These are phyloP conservation scores for Sakesphorus luctuosus DNA, from an alignment of 2,113 vertebrate genomes.

Conservation along the genomic window DNA sequence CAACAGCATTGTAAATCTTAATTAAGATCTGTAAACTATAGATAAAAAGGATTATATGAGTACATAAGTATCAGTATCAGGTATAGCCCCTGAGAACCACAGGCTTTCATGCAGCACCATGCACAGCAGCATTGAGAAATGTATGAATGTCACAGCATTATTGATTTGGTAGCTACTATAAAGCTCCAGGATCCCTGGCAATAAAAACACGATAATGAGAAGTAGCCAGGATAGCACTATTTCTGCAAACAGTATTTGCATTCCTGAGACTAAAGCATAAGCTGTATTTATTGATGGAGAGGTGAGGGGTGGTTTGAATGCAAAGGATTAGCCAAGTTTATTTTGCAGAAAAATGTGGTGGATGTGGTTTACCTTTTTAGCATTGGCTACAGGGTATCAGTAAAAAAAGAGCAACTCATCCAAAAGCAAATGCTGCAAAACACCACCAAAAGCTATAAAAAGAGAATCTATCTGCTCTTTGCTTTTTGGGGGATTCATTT, in stretches of 20 bases:
- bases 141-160: slow-evolving; percentile 34
- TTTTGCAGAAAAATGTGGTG: not conserved
- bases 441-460: not conserved
- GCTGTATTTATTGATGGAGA: slow-evolving; percentile 5
- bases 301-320: not conserved
- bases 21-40: slow-evolving; percentile 42
- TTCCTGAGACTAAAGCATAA: slow-evolving; percentile 15
- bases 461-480: not conserved
- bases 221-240: slow-evolving; percentile 11
- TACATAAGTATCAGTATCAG: not conserved
- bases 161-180: slow-evolving; percentile 53
- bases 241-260: slow-evolving; percentile 42
- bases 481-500: rapidly evolving
- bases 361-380: not conserved
- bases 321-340: not conserved
- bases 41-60: slow-evolving; percentile 7
- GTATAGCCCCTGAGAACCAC: not conserved
- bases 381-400: not conserved
- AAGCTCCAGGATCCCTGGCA: slow-evolving; percentile 31
- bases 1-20: slow-evolving; percentile 11
- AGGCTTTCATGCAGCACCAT: not conserved
- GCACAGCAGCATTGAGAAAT: not conserved
- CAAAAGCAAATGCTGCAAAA: not conserved
- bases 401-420: not conserved
- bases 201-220: slow-evolving; percentile 54